A percentile compares a stretch with the other conserved stretches of the same genome.
phyloP scores from a whole-genome alignment of 2,888 invertebrate species.

The Trypoxylon attenuatum region DNA sequence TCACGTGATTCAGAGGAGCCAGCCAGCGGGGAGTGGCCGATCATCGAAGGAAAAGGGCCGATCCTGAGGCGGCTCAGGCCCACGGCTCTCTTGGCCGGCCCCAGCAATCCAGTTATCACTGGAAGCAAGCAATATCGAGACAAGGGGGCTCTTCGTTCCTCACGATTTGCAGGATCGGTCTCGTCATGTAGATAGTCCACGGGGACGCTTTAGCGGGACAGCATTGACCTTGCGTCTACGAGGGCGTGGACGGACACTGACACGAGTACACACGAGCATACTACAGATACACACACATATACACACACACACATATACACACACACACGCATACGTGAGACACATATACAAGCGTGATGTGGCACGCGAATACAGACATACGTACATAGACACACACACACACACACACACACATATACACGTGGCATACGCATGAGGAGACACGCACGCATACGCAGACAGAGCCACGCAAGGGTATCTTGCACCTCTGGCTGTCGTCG shows the following conservation, averaged over 20 bases:
- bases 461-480: neutral
- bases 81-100: no score
- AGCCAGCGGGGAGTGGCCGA: constrained; percentile 44
- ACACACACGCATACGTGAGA: no score
- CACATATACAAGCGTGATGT: no score
- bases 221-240: constrained; percentile 33
- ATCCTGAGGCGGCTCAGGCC: no score
- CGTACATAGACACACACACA: neutral
- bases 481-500: neutral
- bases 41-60: no score
- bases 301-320: constrained; percentile 3
- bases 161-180: constrained; percentile 39
- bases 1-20: constrained; percentile 79
- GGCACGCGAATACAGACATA: constrained; percentile 11
- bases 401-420: constrained; percentile 1
- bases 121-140: no score
- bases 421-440: constrained; percentile 9
- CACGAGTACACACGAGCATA: constrained; percentile 14
- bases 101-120: no score
- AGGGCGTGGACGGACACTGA: constrained; percentile 22
- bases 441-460: constrained; percentile 5
- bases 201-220: constrained; percentile 63
- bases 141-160: constrained; percentile 38
- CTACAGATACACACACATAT: neutral
- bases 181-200: constrained; percentile 48